Conservation (phyloP, 2,888 invertebrate genomes). For the Mesorhabditis spiculigera region DNA sequence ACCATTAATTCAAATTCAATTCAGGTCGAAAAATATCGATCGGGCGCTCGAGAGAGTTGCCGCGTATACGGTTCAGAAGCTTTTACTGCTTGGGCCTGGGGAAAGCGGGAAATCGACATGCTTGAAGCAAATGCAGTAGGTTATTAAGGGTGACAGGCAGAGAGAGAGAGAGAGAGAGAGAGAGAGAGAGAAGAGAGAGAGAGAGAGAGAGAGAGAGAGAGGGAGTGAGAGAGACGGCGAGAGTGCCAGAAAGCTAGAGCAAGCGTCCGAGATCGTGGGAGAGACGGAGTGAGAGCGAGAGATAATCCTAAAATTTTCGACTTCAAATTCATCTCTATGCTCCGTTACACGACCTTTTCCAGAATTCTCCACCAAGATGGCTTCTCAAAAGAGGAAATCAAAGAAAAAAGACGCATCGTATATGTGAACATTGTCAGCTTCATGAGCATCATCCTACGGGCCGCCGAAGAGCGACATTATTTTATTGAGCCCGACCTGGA, state of each 20-base stretch:
- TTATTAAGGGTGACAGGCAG: conserved; percentile 7
- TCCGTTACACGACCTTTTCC: conserved; percentile 1
- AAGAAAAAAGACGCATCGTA: conserved; percentile 25
- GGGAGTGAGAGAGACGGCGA: no score
- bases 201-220: no score
- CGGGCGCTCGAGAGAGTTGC: not conserved
- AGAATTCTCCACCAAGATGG: conserved; percentile 29
- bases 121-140: conserved; percentile 45
- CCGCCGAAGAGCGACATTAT: not conserved
- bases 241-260: no score
- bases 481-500: not conserved
- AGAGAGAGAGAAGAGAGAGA: no score
- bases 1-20: not conserved
- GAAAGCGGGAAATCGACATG: conserved; percentile 53
- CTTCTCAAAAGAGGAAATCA: conserved; percentile 25
- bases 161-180: not conserved
- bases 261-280: not conserved
- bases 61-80: not conserved
- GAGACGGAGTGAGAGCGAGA: conserved; percentile 7
- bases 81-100: conserved; percentile 40
- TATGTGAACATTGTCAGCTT: conserved; percentile 7
- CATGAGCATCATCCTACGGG: not conserved
- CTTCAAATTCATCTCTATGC: no score
- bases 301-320: not conserved
- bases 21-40: conserved; percentile 2